Percentiles rank a stretch among this genome's conserved stretches.
These are phyloP conservation scores for Hirtodrosophila cameraria DNA, from an alignment of 2,888 invertebrate genomes.

Conservation along the genomic window DNA sequence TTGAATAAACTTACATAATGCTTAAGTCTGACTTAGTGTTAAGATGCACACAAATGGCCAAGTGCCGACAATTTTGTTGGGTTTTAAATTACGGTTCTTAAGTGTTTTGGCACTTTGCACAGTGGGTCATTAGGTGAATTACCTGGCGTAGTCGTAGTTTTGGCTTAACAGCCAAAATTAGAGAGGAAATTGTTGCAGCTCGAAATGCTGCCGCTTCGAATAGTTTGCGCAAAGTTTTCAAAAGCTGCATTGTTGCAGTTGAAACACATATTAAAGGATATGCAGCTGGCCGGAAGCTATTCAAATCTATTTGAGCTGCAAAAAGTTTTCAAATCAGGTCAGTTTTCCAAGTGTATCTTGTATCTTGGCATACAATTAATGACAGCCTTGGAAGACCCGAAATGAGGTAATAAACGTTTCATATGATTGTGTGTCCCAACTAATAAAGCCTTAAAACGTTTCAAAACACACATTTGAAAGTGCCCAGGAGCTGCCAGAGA, in stretches of 20 bases:
- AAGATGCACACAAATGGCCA: constrained; percentile 5
- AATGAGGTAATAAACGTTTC: constrained; percentile 60
- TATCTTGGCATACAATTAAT: constrained; percentile 1
- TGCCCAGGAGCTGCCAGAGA: constrained; percentile 3
- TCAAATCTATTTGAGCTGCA: constrained; percentile 43
- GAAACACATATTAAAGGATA: neutral
- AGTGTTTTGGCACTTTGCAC: constrained; percentile 41
- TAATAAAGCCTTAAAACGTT: constrained; percentile 54
- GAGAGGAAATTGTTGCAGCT: constrained; percentile 34
- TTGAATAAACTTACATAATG: constrained; percentile 56
- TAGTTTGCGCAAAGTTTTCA: no score
- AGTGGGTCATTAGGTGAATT: constrained; percentile 49
- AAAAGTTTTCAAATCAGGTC: constrained; percentile 23
- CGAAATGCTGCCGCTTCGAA: constrained; percentile 13
- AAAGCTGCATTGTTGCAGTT: neutral
- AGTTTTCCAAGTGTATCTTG: constrained; percentile 16
- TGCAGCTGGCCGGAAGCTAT: constrained; percentile 27
- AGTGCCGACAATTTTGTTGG: constrained; percentile 5
- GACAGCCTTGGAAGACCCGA: constrained; percentile 9
- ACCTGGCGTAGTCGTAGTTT: constrained; percentile 29
- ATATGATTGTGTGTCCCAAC: constrained; percentile 49
- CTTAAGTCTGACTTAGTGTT: constrained; percentile 26
- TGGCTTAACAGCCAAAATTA: constrained; percentile 7
- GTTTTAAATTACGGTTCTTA: constrained; percentile 48
- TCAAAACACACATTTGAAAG: constrained; percentile 26